These are phyloP conservation scores for Monopterus albus DNA, from an alignment of 2,113 vertebrate species.

Conservation along the genomic window DNA sequence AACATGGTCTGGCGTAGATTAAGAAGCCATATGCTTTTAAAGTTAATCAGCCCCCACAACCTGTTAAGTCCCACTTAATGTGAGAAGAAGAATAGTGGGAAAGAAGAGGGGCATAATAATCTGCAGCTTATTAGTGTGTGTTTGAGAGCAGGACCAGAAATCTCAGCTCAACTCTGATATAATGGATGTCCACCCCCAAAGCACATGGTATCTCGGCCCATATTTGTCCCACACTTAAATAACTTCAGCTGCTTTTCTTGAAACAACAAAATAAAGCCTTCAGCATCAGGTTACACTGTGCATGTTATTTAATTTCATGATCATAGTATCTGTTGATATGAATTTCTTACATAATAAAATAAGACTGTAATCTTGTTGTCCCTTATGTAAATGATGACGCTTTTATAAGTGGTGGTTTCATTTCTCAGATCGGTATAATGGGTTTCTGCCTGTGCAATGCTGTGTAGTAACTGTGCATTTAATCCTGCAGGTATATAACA, in stretches of 20 bases:
- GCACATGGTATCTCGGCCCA: conserved; percentile 16
- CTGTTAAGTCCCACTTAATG: conserved; percentile 13
- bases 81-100: conserved; percentile 15
- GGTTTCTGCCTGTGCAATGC: conserved; percentile 42
- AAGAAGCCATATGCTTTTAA: conserved; percentile 37
- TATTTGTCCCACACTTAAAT: conserved; percentile 36
- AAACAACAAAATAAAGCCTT: conserved; percentile 21
- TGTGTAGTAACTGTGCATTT: conserved; percentile 91
- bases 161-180: conserved; percentile 12
- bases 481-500: conserved; percentile 99
- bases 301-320: neutral
- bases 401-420: conserved; percentile 1
- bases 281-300: conserved; percentile 14
- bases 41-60: conserved; percentile 39
- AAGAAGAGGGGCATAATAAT: neutral
- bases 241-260: conserved; percentile 19
- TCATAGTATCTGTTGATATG: neutral
- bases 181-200: conserved; percentile 46
- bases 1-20: conserved; percentile 53
- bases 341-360: neutral
- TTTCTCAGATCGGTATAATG: conserved; percentile 21
- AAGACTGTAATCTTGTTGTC: neutral
- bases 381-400: neutral
- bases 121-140: conserved; percentile 6
- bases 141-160: conserved; percentile 19